Evolutionary conservation across 2,888 invertebrate genomes (phyloP), one percentile per base, ranked within the genome.

Genomic region (Cerceris rybyensis): DNA sequence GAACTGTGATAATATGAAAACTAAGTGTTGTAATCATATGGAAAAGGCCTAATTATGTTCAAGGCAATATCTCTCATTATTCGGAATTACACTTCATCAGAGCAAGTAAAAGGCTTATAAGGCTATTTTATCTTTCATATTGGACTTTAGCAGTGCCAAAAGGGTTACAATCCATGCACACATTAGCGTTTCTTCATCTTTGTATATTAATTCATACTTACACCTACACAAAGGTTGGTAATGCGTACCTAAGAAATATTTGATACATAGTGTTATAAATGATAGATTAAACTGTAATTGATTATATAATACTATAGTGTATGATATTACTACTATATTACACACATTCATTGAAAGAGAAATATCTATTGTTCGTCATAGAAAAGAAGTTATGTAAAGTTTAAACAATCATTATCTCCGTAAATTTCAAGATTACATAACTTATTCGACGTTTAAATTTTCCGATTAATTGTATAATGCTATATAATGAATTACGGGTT

Each of bases 81-180:
- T 69, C 55, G 59, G 41, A 13, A 66, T 72, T 43, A 41, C 61
- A 52, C 68, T 64, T 75, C 72, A 41, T 70, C 75, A 77, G 80
- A 82, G 78, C 83, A 82, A 80, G 80, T 76, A 78, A 75, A 78
- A 75, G 76, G 58, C 17, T 14, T 28, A 28, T 41, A 17, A 49
- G n/a, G 59, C 68, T 70, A 54, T 75, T 67, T 78, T 80, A 72
- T 72, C 58, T 63, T 59, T 77, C 77, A 86, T 86, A 83, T 75
- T 85, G 85, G 86, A 84, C 83, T 88, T 87, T 80, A 84, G 86
- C 87, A 85, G 89, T 90, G 90, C 89, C 90, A 89, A 89, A 87
- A 76, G 66, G 72, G 58, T 78, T 61, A 69, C 67, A 78, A 75
- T 78, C 75, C 71, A 77, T 67, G 72, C 81, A 80, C 77, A 80